A percentile compares a stretch with the other conserved stretches of the same genome.
These are phyloP conservation scores for Vombatus ursinus DNA, from an alignment of 2,113 vertebrate genomes.

Conservation along the genomic window DNA sequence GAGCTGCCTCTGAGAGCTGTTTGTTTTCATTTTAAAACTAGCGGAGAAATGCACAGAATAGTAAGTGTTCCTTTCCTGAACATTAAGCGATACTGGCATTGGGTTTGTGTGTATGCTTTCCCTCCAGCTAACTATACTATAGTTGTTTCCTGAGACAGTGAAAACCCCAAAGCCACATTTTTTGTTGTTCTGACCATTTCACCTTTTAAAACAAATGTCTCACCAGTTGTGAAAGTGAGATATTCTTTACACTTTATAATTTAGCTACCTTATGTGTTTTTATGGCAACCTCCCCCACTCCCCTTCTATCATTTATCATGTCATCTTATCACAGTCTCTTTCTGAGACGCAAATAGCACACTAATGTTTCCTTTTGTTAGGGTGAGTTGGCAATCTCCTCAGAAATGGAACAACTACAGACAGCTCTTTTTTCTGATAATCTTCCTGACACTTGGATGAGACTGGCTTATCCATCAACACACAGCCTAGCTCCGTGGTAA, in stretches of 20 bases:
- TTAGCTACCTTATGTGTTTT: constrained; percentile 87
- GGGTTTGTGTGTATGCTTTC: constrained; percentile 53
- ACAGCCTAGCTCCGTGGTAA: constrained; percentile 88
- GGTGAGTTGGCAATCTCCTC: constrained; percentile 96
- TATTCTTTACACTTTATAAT: constrained; percentile 81
- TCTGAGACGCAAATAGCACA: constrained; percentile 91
- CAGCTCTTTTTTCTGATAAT: constrained; percentile 94
- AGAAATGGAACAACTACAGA: constrained; percentile 94
- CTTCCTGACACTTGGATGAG: constrained; percentile 93
- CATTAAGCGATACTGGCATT: not conserved
- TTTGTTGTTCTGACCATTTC: constrained; percentile 71
- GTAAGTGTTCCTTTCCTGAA: constrained; percentile 15
- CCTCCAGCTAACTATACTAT: constrained; percentile 52
- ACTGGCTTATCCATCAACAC: constrained; percentile 92
- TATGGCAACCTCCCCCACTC: constrained; percentile 76
- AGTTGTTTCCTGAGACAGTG: constrained; percentile 59
- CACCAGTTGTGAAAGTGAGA: constrained; percentile 72
- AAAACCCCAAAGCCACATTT: constrained; percentile 59
- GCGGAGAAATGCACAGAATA: not conserved
- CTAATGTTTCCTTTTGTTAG: constrained; percentile 98
- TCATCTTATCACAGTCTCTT: constrained; percentile 95
- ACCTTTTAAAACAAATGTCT: constrained; percentile 79
- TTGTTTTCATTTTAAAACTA: not conserved
- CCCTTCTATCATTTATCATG: constrained; percentile 91
- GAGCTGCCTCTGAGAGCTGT: not conserved